Evolutionary conservation across 2,888 invertebrate species (phyloP).

Genomic region (Lutraria lutraria): DNA sequence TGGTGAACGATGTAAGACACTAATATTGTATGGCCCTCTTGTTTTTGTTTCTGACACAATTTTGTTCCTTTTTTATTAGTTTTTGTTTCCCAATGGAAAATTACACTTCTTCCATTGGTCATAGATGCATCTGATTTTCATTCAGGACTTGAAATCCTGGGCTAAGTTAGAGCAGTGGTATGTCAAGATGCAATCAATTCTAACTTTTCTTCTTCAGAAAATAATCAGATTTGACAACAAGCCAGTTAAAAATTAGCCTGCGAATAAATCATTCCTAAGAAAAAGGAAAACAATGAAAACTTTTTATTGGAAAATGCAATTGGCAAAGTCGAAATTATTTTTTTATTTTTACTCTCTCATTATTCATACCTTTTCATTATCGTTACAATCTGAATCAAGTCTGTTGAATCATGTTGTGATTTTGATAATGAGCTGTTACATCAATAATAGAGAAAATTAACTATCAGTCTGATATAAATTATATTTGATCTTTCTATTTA

Average conservation of each 20-base stretch:
- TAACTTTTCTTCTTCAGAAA: neutral
- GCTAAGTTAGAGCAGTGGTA: neutral
- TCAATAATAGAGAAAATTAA: neutral
- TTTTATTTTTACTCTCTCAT: neutral
- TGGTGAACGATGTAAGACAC: too few species aligned
- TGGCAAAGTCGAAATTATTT: slow-evolving; percentile 2
- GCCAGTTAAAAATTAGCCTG: slow-evolving; percentile 4
- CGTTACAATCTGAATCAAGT: neutral
- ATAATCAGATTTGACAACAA: slow-evolving; percentile 22
- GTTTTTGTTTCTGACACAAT: too few species aligned
- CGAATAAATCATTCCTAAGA: slow-evolving; percentile 11
- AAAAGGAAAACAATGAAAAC: neutral
- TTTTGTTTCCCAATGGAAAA: too few species aligned
- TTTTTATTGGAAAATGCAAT: neutral
- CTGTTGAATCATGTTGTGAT: slow-evolving; percentile 1
- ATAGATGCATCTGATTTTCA: neutral
- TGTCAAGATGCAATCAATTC: neutral
- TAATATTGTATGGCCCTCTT: too few species aligned
- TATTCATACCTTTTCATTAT: neutral
- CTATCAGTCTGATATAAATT: too few species aligned
- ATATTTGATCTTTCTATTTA: too few species aligned
- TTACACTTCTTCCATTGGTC: too few species aligned
- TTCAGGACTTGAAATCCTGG: neutral
- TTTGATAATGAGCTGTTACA: neutral
- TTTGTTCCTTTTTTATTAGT: too few species aligned